A percentile compares a stretch with the other conserved stretches of the same genome.
Conservation (phyloP, 2,113 vertebrate genomes). For the Synchiropus splendidus region DNA sequence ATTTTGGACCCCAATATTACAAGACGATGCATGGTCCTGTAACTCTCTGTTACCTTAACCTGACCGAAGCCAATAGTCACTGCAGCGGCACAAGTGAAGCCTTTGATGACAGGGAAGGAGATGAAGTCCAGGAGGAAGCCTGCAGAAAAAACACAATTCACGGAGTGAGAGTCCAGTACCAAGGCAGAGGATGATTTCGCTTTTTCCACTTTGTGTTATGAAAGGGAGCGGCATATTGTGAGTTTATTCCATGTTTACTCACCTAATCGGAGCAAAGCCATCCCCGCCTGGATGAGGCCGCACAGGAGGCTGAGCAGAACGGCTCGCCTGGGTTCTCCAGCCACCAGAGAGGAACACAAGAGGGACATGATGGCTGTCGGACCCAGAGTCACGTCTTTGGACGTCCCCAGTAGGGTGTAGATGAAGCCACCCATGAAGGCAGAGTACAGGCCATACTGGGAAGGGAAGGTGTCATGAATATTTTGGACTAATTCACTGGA, state of each 20-base stretch:
- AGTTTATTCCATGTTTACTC: no score
- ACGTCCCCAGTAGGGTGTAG: conserved; percentile 86
- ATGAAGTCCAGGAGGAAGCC: conserved; percentile 93
- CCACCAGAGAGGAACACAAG: conserved; percentile 78
- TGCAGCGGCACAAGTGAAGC: conserved; percentile 87
- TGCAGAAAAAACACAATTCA: conserved; percentile 31
- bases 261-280: conserved; percentile 85
- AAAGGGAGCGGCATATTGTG: no score
- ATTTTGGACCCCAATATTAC: no score
- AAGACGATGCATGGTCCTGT: conserved; percentile 27
- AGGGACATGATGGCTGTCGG: conserved; percentile 97
- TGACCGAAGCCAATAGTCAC: conserved; percentile 88
- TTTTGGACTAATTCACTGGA: neutral
- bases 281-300: conserved; percentile 78
- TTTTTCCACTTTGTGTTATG: no score
- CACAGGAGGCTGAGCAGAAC: conserved; percentile 82
- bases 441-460: conserved; percentile 90
- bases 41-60: no score
- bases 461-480: conserved; percentile 2
- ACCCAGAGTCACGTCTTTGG: conserved; percentile 92
- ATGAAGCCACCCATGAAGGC: conserved; percentile 91
- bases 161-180: neutral
- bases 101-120: conserved; percentile 88
- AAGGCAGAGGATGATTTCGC: no score
- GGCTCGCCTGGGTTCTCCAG: conserved; percentile 68